A percentile compares a stretch with the other conserved stretches of the same genome.
Conservation (phyloP, 2,888 invertebrate genomes). For the Scaptomyza caliginosa region DNA sequence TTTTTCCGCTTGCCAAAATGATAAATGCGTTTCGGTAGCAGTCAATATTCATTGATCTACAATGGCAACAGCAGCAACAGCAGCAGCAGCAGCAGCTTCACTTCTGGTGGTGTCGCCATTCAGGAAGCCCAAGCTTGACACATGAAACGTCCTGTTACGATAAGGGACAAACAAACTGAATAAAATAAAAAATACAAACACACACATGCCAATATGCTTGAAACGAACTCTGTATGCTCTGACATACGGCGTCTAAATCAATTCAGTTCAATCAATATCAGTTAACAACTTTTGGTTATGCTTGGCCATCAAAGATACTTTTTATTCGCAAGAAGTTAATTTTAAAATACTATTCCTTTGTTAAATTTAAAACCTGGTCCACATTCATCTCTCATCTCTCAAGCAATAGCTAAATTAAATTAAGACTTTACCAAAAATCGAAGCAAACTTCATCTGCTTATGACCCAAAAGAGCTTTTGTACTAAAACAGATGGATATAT, state of each 20-base stretch:
- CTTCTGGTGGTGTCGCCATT: conserved; percentile 48
- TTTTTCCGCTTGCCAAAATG: conserved; percentile 68
- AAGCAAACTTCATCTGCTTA: too few species aligned
- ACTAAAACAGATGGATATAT: too few species aligned
- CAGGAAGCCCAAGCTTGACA: conserved; percentile 69
- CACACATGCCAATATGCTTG: background rate
- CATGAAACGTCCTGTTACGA: conserved; percentile 65
- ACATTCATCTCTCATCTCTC: too few species aligned
- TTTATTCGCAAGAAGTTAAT: too few species aligned
- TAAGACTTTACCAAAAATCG: too few species aligned
- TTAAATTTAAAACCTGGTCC: too few species aligned
- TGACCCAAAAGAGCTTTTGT: too few species aligned
- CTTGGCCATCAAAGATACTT: too few species aligned
- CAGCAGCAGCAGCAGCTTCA: conserved; percentile 19
- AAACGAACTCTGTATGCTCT: conserved; percentile 14
- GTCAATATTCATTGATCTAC: conserved; percentile 26
- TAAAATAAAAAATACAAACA: background rate
- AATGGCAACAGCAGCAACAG: background rate
- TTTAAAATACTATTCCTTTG: too few species aligned
- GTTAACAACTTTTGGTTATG: too few species aligned
- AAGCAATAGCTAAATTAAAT: too few species aligned
- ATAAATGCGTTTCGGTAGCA: conserved; percentile 61
- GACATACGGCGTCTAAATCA: background rate
- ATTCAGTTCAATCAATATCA: too few species aligned
- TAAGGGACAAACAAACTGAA: conserved; percentile 11